Evolutionary conservation across 2,113 vertebrate species (phyloP).

Genomic region (Centropristis striata): DNA sequence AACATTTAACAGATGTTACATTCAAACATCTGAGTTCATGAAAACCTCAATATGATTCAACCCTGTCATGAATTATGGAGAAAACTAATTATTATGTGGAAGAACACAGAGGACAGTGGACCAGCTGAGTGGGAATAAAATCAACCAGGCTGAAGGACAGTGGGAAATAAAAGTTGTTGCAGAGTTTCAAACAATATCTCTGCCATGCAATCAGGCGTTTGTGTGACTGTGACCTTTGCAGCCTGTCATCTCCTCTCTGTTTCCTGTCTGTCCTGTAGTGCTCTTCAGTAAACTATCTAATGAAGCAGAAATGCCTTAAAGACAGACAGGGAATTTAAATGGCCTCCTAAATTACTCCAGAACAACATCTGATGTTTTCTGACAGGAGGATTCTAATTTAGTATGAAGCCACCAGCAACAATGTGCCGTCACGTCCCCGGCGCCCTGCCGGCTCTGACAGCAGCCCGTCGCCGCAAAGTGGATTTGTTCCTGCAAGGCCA

Average conservation of each 20-base stretch:
- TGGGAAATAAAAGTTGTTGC: background rate
- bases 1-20: slow-evolving; percentile 45
- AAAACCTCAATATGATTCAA: slow-evolving; percentile 29
- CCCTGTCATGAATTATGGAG: slow-evolving; percentile 50
- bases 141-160: slow-evolving; percentile 15
- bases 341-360: slow-evolving; percentile 8
- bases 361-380: slow-evolving; percentile 45
- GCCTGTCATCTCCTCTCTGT: background rate
- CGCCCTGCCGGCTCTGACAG: background rate
- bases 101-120: background rate
- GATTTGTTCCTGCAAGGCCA: background rate
- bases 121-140: background rate
- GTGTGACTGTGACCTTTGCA: slow-evolving; percentile 26
- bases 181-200: background rate
- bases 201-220: background rate
- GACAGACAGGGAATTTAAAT: slow-evolving; percentile 28
- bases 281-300: slow-evolving; percentile 23
- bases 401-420: slow-evolving; percentile 37
- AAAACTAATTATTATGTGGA: background rate
- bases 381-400: slow-evolving; percentile 51
- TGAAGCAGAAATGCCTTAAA: slow-evolving; percentile 60
- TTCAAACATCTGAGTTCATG: slow-evolving; percentile 23
- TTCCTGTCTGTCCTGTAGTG: background rate
- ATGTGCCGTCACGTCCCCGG: background rate
- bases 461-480: slow-evolving; percentile 6